phyloP scores from a whole-genome alignment of 2,797 vertebrate species.

The Telmatherina bonti region DNA sequence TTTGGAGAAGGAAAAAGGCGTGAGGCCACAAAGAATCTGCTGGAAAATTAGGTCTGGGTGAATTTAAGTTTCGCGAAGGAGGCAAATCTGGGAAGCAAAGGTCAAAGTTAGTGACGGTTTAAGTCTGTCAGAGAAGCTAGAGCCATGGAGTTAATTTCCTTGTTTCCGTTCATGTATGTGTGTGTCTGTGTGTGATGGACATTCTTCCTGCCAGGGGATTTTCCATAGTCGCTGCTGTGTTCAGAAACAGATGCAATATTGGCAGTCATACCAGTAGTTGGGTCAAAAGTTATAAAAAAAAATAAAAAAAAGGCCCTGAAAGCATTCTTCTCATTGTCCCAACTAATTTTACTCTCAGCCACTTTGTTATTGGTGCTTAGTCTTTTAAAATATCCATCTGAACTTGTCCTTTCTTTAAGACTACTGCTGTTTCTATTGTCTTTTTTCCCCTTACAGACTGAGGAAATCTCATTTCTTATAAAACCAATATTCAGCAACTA shows the following conservation, averaged over 20 bases:
- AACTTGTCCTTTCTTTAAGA: constrained; percentile 12
- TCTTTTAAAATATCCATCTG: constrained; percentile 14
- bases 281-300: constrained; percentile 70
- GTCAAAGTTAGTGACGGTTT: constrained; percentile 24
- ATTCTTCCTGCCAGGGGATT: constrained; percentile 79
- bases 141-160: constrained; percentile 25
- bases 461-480: background rate
- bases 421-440: background rate
- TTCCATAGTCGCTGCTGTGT: constrained; percentile 82
- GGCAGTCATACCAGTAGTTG: constrained; percentile 65
- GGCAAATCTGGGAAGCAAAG: constrained; percentile 12
- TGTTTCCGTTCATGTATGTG: constrained; percentile 42
- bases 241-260: constrained; percentile 87
- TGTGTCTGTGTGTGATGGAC: constrained; percentile 43
- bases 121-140: constrained; percentile 14
- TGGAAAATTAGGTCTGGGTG: constrained; percentile 28
- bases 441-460: background rate
- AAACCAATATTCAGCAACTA: background rate
- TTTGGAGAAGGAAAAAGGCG: constrained; percentile 10
- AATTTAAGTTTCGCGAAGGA: constrained; percentile 3
- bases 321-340: constrained; percentile 61
- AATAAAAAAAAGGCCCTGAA: constrained; percentile 68
- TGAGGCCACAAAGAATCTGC: constrained; percentile 32
- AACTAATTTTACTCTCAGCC: constrained; percentile 59
- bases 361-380: constrained; percentile 30